Conservation (phyloP, 2,113 vertebrate species). For the Istiophorus platypterus region DNA sequence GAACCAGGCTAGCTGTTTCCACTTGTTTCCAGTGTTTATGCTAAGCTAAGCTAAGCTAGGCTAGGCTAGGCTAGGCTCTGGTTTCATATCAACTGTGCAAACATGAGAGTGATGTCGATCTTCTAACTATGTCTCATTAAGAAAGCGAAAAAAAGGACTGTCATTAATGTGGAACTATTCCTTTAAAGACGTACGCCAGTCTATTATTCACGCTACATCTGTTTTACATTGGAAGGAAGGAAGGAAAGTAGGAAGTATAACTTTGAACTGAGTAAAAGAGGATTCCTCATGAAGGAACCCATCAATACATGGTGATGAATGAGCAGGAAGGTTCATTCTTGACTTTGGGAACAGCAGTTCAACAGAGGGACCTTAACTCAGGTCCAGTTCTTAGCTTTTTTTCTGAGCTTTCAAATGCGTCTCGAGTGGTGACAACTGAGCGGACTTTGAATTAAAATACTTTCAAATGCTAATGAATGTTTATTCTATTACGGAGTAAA, state of each 20-base stretch:
- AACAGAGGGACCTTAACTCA: not conserved
- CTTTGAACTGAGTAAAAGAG: slow-evolving; percentile 26
- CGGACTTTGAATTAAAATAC: not conserved
- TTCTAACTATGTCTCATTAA: not conserved
- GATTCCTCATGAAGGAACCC: slow-evolving; percentile 12
- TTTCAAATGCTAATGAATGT: slow-evolving; percentile 33
- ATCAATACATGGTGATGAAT: slow-evolving; percentile 7
- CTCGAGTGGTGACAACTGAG: not conserved
- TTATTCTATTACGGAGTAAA: not conserved
- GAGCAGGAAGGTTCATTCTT: not conserved
- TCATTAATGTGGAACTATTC: not conserved
- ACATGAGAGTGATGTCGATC: not conserved
- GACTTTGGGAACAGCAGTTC: slow-evolving; percentile 7
- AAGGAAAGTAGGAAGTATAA: slow-evolving; percentile 13
- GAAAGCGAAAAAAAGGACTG: not conserved
- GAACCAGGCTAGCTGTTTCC: not conserved
- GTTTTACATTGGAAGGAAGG: not conserved
- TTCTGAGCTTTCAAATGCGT: not conserved
- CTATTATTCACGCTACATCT: slow-evolving; percentile 9
- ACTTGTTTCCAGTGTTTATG: not conserved
- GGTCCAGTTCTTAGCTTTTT: not conserved
- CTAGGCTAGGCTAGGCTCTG: not conserved
- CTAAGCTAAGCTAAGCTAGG: slow-evolving; percentile 10
- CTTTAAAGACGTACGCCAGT: too few species aligned
- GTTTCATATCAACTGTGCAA: not conserved